Conservation (phyloP, 2,888 invertebrate species). For the Sericinus montela region DNA sequence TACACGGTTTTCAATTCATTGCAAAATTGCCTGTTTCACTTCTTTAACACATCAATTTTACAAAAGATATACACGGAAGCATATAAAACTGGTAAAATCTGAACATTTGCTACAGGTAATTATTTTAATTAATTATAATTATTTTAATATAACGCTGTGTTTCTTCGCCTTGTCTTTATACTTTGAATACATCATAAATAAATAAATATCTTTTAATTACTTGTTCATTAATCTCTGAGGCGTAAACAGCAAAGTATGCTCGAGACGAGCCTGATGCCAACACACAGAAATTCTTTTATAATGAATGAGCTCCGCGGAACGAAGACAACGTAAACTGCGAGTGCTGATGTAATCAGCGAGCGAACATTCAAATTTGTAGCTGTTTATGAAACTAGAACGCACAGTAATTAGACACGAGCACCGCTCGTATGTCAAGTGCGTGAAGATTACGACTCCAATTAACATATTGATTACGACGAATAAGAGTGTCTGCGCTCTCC, state of each 20-base stretch:
- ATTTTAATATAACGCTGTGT: neutral
- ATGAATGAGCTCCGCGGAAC: neutral
- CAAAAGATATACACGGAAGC: too few species aligned
- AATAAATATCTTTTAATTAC: neutral
- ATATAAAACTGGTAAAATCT: too few species aligned
- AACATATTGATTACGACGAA: neutral
- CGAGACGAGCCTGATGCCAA: neutral
- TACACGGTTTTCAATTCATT: neutral
- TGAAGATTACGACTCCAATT: neutral
- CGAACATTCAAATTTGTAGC: neutral
- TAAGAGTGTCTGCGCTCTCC: neutral
- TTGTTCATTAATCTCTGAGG: neutral
- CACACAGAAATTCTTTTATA: neutral
- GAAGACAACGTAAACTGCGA: neutral
- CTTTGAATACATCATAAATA: neutral
- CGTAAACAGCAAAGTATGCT: neutral
- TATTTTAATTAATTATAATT: too few species aligned
- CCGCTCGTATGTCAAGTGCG: neutral
- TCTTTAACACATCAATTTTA: too few species aligned
- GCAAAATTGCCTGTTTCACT: neutral
- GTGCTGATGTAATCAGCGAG: too few species aligned
- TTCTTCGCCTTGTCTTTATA: neutral
- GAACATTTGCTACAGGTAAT: too few species aligned
- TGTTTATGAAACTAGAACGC: neutral
- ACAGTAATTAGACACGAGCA: neutral